These are phyloP conservation scores for Microtus montanus DNA, from an alignment of 2,113 vertebrate genomes.

Conservation along the genomic window DNA sequence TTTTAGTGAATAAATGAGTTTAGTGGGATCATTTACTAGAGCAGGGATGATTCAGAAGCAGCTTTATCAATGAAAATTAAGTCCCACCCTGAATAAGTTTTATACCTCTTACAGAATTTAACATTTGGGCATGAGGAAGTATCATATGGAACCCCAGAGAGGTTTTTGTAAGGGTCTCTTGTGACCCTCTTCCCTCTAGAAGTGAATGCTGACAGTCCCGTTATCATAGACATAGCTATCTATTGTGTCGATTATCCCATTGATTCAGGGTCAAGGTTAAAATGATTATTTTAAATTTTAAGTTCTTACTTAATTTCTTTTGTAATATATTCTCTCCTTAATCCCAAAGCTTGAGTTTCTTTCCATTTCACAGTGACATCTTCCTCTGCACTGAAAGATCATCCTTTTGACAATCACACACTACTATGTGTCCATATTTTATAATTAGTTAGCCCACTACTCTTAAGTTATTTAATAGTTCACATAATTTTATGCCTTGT, in stretches of 20 bases:
- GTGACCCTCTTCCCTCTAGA: not conserved
- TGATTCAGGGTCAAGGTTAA: not conserved
- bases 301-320: conserved; percentile 3
- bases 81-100: not conserved
- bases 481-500: not conserved
- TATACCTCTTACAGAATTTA: not conserved
- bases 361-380: not conserved
- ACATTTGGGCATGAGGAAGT: not conserved
- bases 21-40: not conserved
- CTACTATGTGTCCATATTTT: not conserved
- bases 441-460: not conserved
- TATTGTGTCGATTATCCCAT: not conserved
- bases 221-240: too few species aligned
- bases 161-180: not conserved
- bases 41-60: not conserved
- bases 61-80: not conserved
- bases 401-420: not conserved
- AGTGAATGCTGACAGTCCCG: not conserved
- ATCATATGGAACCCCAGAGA: not conserved
- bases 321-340: not conserved
- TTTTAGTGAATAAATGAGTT: not conserved
- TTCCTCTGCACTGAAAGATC: not conserved
- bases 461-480: conserved; percentile 47
- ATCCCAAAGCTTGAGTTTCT: conserved; percentile 32
- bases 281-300: not conserved